Base-by-base conservation (phyloP, 2,113 vertebrate genomes). In the Actenoides lindsayi region DNA sequence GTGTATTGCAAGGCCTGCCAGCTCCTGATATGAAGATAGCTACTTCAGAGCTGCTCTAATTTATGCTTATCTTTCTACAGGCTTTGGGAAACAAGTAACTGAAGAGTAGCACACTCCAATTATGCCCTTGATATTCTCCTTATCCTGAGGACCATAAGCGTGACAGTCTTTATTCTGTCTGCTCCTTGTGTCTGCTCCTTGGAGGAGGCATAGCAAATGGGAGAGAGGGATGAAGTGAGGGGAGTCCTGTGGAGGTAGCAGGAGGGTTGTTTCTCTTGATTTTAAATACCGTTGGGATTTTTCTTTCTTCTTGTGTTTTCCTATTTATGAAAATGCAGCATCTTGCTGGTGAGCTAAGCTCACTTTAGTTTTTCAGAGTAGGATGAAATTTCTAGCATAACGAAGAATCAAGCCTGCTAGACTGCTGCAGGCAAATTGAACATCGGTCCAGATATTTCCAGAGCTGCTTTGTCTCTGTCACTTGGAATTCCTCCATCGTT, bases 61-160 rank as follows among this genome's bases (percentile, higher is more conserved):
- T 96, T 95, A 91, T 87, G 90, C 86, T 95, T 94, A 89, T 93
- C 83, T 95, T 96, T 78, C 62, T 85, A n/a, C 23, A 84, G 77
- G 70, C 94, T 94, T 93, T 85, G 77, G 42, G 71, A 96, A 94
- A 68, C 86, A 92, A 90, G 48, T 88, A 92, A 60, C 48, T 91
- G 74, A 74, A 91, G 53, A 94, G 50, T 48, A 82, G 70, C 74
- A 82, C 20, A 10, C 80, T 96, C 56, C 80, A 84, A 1, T 95
- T 92, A 91, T 83, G 91, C 63, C 81, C 90, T 87, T 76, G 90
- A 73, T 87, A 35, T 11, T 35, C 57, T 87, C 62, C 71, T 93
- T 95, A 93, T 91, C 74, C 83, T 79, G 62, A 89, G 35, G 44
- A 89, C 93, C 84, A 44, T 87, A 84, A 96, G 62, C 5, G 1